A percentile compares a stretch with the other conserved stretches of the same genome.
These are phyloP conservation scores for Caenorhabditis doughertyi DNA, from an alignment of 2,888 invertebrate species.

Conservation along the genomic window DNA sequence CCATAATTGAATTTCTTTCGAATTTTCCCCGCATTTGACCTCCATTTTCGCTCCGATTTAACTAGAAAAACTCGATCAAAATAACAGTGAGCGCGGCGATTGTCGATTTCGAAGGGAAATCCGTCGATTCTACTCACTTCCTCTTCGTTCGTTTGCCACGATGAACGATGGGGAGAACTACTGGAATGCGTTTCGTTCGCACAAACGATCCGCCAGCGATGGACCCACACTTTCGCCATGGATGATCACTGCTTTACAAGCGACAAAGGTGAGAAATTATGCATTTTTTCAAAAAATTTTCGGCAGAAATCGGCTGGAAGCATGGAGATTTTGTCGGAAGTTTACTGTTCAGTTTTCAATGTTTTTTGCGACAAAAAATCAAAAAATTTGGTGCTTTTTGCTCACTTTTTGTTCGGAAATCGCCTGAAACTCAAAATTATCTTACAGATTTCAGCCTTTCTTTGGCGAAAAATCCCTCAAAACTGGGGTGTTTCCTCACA, in stretches of 20 bases:
- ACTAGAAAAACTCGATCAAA: slow-evolving; percentile 28
- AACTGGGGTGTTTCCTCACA: no score
- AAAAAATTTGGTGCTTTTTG: no score
- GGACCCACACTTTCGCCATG: slow-evolving; percentile 71
- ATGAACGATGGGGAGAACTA: slow-evolving; percentile 69
- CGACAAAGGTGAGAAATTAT: slow-evolving; percentile 62
- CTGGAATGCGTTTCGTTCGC: slow-evolving; percentile 76
- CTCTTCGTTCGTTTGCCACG: slow-evolving; percentile 27
- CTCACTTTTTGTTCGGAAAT: no score
- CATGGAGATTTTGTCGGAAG: no score
- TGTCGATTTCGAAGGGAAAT: neutral
- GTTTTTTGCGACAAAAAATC: no score
- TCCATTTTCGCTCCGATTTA: neutral
- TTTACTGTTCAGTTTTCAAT: no score
- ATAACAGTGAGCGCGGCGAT: slow-evolving; percentile 23
- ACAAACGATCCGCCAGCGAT: slow-evolving; percentile 69
- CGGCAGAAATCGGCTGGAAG: no score
- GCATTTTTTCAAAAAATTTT: neutral
- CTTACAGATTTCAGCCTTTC: no score
- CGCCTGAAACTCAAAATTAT: no score
- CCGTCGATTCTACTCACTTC: neutral
- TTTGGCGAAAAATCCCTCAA: no score
- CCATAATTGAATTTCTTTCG: neutral
- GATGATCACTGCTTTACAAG: slow-evolving; percentile 74
- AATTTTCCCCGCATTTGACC: slow-evolving; percentile 9